Conservation (phyloP, 2,113 vertebrate species). For the Rhinoptilus africanus region DNA sequence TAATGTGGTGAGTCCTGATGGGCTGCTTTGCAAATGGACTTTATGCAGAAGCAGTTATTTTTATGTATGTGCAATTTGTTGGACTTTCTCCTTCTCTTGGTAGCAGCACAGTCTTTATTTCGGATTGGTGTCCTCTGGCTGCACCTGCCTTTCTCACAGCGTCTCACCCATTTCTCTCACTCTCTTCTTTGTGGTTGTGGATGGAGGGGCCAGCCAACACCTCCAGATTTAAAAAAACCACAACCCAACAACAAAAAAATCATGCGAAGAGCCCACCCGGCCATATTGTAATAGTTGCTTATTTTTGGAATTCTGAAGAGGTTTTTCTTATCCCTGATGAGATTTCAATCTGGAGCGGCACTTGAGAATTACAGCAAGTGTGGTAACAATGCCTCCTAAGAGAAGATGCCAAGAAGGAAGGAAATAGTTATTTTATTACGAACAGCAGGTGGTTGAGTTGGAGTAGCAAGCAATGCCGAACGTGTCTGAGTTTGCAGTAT, state of each 20-base stretch:
- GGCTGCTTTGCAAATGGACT: not conserved
- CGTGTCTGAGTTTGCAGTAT: not conserved
- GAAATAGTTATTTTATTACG: not conserved
- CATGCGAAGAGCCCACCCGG: not conserved
- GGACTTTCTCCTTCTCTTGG: not conserved
- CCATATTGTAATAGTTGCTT: not conserved
- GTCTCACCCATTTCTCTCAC: not conserved
- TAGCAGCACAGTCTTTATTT: not conserved
- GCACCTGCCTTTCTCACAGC: not conserved
- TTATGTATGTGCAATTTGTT: not conserved
- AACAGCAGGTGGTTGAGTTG: slow-evolving; percentile 6
- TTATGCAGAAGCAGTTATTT: not conserved
- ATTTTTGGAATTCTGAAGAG: not conserved
- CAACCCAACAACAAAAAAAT: too few species aligned
- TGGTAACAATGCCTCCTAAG: not conserved
- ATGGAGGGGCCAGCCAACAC: not conserved
- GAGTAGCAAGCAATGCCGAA: not conserved
- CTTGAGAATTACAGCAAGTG: not conserved
- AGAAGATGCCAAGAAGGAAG: not conserved
- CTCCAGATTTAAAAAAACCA: not conserved
- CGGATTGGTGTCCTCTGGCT: not conserved
- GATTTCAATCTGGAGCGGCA: not conserved
- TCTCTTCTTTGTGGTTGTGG: not conserved
- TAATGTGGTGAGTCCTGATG: not conserved
- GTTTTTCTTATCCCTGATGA: not conserved